phyloP scores from a whole-genome alignment of 2,113 vertebrate genomes.

The Tringa solitaria region DNA sequence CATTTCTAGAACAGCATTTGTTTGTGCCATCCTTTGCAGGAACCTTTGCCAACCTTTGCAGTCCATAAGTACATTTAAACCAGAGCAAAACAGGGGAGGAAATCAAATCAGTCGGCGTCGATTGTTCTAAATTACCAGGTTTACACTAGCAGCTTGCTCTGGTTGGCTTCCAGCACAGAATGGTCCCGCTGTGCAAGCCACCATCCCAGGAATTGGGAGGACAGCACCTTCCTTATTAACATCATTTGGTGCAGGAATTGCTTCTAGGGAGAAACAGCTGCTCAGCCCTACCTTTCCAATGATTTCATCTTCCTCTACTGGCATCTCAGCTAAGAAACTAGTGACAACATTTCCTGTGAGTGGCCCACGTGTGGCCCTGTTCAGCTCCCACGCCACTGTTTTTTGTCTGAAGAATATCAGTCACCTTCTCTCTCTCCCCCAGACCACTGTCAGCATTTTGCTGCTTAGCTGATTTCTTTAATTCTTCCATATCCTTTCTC shows the following conservation, averaged over 20 bases:
- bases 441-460: accelerated
- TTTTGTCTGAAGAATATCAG: neutral
- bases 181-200: neutral
- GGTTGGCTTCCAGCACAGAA: neutral
- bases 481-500: neutral
- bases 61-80: neutral
- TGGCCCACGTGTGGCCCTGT: neutral
- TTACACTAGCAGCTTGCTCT: neutral
- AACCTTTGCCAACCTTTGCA: no score
- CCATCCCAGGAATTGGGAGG: neutral
- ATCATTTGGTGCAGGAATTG: neutral
- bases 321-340: neutral
- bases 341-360: neutral
- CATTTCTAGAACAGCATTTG: neutral
- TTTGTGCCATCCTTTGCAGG: neutral
- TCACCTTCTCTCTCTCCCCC: neutral
- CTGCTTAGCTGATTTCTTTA: neutral
- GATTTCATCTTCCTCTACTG: neutral
- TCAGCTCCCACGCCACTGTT: neutral
- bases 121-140: neutral
- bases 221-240: neutral
- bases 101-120: neutral
- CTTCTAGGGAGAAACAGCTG: neutral
- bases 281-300: neutral
- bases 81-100: neutral